Evolutionary conservation across 2,888 invertebrate genomes (phyloP).

Genomic region (Chaetoderma sp.): DNA sequence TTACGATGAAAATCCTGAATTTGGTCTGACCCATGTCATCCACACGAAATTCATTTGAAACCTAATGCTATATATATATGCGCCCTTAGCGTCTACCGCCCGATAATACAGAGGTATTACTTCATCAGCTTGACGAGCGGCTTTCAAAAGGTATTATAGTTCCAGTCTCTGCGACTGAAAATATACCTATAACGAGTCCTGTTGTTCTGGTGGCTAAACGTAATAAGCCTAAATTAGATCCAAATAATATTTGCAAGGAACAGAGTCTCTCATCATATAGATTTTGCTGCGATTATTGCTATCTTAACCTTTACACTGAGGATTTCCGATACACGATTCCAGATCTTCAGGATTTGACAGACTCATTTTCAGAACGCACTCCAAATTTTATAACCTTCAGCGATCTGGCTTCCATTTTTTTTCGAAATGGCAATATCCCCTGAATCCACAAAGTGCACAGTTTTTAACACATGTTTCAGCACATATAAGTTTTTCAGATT

Average conservation of each 20-base stretch:
- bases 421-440: constrained; percentile 8
- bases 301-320: constrained; percentile 7
- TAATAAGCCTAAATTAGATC: background rate
- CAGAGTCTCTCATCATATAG: background rate
- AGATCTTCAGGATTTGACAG: constrained; percentile 5
- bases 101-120: constrained; percentile 5
- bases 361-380: background rate
- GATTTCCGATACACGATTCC: constrained; percentile 7
- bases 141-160: constrained; percentile 6
- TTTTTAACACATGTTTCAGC: background rate
- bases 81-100: constrained; percentile 1
- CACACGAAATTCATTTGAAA: constrained; percentile 1
- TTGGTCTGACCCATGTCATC: constrained; percentile 1
- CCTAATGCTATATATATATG: background rate
- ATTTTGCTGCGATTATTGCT: constrained; percentile 13
- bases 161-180: constrained; percentile 1
- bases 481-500: constrained; percentile 10
- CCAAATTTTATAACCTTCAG: constrained; percentile 8
- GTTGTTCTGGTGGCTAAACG: constrained; percentile 1
- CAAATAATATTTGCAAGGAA: background rate
- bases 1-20: background rate
- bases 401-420: constrained; percentile 13
- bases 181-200: constrained; percentile 4
- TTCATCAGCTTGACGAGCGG: constrained; percentile 4
- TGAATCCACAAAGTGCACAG: background rate